These are phyloP conservation scores for Channa maculata DNA, from an alignment of 2,113 vertebrate species.

Conservation along the genomic window DNA sequence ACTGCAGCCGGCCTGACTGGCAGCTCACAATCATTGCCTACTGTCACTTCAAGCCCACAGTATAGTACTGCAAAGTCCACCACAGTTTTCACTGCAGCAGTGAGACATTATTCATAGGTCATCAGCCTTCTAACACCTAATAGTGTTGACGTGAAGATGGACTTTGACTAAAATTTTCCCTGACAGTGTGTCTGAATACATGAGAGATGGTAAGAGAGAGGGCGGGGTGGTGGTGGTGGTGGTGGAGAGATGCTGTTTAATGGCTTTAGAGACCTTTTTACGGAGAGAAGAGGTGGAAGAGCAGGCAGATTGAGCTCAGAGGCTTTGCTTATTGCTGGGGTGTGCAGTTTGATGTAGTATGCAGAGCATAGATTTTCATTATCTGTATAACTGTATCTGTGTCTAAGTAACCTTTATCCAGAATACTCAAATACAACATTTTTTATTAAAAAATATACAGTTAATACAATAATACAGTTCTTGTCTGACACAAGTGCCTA, in stretches of 20 bases:
- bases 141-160: conserved; percentile 55
- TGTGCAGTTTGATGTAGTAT: conserved; percentile 31
- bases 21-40: conserved; percentile 34
- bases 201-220: conserved; percentile 28
- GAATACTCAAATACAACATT: not conserved
- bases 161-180: conserved; percentile 56
- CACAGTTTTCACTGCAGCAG: conserved; percentile 17
- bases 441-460: not conserved
- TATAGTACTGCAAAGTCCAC: conserved; percentile 41
- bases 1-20: conserved; percentile 41
- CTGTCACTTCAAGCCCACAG: conserved; percentile 46
- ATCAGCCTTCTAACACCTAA: conserved; percentile 61
- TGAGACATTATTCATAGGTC: conserved; percentile 57
- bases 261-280: conserved; percentile 38
- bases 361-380: not conserved
- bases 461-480: not conserved
- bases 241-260: conserved; percentile 10
- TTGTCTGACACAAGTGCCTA: conserved; percentile 1
- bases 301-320: conserved; percentile 5
- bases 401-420: conserved; percentile 1
- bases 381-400: conserved; percentile 6
- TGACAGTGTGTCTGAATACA: conserved; percentile 65
- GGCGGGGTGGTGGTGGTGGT: not conserved
- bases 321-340: conserved; percentile 8
- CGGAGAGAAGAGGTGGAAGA: conserved; percentile 38